These are phyloP conservation scores for Orchesella cincta DNA, from an alignment of 1,140 invertebrate species.

Conservation along the genomic window DNA sequence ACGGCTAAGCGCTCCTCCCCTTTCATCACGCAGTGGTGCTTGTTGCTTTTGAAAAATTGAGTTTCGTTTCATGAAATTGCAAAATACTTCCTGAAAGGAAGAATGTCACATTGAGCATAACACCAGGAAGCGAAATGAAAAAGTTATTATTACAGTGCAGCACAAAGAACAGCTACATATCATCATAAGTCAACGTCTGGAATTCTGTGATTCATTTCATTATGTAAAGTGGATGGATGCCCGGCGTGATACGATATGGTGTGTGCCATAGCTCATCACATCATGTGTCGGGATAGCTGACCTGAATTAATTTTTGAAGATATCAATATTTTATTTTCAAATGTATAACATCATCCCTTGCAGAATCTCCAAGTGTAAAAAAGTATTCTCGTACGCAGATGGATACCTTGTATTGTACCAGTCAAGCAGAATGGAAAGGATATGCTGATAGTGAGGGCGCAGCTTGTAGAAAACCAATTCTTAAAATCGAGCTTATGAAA, in stretches of 20 bases:
- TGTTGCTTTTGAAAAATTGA: not conserved
- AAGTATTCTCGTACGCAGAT: too few species aligned
- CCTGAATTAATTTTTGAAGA: conserved; percentile 2
- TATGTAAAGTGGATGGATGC: too few species aligned
- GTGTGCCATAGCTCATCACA: too few species aligned
- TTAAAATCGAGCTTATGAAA: not conserved
- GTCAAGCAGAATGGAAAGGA: too few species aligned
- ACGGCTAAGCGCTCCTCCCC: not conserved
- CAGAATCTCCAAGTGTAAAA: not conserved
- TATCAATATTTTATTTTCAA: conserved; percentile 10
- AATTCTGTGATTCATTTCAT: too few species aligned
- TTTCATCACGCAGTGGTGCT: not conserved
- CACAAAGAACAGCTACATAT: not conserved
- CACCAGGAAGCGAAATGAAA: not conserved
- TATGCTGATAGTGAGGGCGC: not conserved
- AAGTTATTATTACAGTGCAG: not conserved
- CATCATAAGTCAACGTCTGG: too few species aligned
- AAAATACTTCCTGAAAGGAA: conserved; percentile 15
- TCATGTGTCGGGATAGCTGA: not conserved
- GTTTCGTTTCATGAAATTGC: not conserved
- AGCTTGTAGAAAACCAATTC: not conserved
- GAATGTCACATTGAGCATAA: not conserved
- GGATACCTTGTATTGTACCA: too few species aligned
- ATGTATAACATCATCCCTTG: too few species aligned
- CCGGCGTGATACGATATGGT: too few species aligned